Evolutionary conservation across 2,113 vertebrate genomes (phyloP).

Genomic region (Monarcha castaneiventris): DNA sequence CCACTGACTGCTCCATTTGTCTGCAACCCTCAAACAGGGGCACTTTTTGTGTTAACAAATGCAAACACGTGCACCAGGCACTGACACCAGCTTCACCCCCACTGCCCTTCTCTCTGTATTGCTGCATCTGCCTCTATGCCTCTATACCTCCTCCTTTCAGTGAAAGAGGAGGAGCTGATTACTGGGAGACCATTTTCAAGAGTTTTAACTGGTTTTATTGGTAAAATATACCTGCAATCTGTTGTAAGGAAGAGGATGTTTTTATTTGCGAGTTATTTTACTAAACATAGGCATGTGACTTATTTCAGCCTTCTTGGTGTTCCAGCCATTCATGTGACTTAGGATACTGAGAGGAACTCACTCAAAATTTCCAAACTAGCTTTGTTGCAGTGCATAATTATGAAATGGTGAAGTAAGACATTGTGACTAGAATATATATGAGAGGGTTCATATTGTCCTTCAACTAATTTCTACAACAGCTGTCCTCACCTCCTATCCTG

Average conservation of each 20-base stretch:
- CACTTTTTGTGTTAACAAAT: neutral
- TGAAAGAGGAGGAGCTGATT: neutral
- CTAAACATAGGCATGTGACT: conserved; percentile 34
- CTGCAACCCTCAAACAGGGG: neutral
- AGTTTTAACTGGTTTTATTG: neutral
- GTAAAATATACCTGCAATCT: neutral
- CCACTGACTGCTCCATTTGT: neutral
- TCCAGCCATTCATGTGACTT: conserved; percentile 51
- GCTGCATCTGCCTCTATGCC: neutral
- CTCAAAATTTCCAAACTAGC: conserved; percentile 25
- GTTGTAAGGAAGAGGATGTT: neutral
- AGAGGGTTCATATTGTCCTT: neutral
- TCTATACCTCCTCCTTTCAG: neutral
- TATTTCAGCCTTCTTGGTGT: neutral
- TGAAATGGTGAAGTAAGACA: neutral
- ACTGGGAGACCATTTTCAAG: neutral
- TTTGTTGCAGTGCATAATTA: neutral
- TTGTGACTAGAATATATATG: neutral
- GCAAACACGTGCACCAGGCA: neutral
- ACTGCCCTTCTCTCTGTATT: accelerated
- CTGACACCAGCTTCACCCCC: neutral
- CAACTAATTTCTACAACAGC: neutral
- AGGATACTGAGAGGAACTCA: neutral
- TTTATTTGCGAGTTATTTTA: neutral
- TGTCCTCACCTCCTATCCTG: neutral